phyloP scores from a whole-genome alignment of 2,888 invertebrate genomes.

The Ceriagrion tenellum region DNA sequence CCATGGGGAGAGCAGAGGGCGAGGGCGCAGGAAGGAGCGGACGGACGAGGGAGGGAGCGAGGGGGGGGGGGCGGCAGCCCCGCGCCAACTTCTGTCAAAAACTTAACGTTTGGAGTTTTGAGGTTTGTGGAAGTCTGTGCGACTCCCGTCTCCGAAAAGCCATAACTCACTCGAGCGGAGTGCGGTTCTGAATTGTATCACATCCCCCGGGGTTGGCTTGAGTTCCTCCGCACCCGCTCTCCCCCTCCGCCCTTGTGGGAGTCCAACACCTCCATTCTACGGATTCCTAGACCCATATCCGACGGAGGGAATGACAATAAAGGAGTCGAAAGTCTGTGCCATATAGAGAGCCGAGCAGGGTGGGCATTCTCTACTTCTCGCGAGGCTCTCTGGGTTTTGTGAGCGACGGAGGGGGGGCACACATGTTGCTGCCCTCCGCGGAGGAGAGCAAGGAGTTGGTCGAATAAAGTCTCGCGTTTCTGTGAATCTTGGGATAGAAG shows the following conservation, averaged over 20 bases:
- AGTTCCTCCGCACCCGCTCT: not conserved
- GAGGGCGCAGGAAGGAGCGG: too few species aligned
- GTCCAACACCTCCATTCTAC: not conserved
- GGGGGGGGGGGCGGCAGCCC: not conserved
- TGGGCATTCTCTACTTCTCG: not conserved
- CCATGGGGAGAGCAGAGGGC: not conserved
- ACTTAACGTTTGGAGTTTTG: conserved; percentile 28
- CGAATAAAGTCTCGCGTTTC: not conserved
- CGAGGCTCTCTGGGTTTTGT: not conserved
- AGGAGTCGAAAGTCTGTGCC: not conserved
- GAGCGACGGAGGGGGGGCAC: not conserved
- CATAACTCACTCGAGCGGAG: conserved; percentile 19
- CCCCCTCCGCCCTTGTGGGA: too few species aligned
- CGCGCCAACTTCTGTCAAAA: conserved; percentile 6
- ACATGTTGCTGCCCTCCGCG: not conserved
- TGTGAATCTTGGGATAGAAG: not conserved
- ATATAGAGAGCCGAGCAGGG: not conserved
- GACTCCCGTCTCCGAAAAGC: not conserved
- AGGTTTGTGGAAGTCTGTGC: not conserved
- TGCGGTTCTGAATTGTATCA: conserved; percentile 26
- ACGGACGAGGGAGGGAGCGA: not conserved
- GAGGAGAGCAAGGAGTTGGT: not conserved
- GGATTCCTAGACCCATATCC: not conserved
- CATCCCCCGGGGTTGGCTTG: not conserved
- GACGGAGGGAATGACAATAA: not conserved